phyloP scores from a whole-genome alignment of 2,113 vertebrate species.

The Pseudolaguvia tuberculata region DNA sequence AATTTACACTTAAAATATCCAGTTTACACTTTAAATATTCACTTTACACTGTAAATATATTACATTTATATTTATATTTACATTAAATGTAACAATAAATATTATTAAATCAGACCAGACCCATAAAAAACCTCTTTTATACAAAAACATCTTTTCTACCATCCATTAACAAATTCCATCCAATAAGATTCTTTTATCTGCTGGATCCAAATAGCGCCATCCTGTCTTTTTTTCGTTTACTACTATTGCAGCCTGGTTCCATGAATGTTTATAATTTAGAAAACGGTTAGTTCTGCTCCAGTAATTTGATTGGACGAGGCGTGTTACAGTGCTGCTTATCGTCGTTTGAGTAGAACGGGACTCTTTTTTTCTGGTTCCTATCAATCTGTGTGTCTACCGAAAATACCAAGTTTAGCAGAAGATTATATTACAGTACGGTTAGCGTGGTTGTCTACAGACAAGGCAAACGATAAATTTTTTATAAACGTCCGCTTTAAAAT shows the following conservation, averaged over 20 bases:
- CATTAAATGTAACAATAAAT: not conserved
- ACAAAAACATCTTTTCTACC: not conserved
- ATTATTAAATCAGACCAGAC: slow-evolving; percentile 1
- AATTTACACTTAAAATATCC: too few species aligned
- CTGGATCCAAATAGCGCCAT: not conserved
- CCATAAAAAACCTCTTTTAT: not conserved
- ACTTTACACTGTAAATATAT: too few species aligned
- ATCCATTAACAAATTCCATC: not conserved
- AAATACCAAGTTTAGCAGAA: not conserved
- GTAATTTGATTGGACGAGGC: not conserved
- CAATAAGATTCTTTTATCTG: not conserved
- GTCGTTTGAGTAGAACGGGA: too few species aligned
- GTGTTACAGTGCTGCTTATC: not conserved
- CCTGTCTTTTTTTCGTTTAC: not conserved
- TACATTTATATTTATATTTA: too few species aligned
- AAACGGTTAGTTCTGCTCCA: slow-evolving; percentile 15
- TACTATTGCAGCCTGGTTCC: not conserved
- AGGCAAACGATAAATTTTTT: not conserved
- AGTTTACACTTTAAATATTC: too few species aligned
- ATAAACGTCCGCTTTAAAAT: not conserved
- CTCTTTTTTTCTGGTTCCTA: not conserved
- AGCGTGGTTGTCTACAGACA: not conserved
- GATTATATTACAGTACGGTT: not conserved
- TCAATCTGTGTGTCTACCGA: not conserved
- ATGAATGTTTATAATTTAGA: not conserved